phyloP scores from a whole-genome alignment of 2,888 invertebrate species.

The Anagyrus pseudococci region DNA sequence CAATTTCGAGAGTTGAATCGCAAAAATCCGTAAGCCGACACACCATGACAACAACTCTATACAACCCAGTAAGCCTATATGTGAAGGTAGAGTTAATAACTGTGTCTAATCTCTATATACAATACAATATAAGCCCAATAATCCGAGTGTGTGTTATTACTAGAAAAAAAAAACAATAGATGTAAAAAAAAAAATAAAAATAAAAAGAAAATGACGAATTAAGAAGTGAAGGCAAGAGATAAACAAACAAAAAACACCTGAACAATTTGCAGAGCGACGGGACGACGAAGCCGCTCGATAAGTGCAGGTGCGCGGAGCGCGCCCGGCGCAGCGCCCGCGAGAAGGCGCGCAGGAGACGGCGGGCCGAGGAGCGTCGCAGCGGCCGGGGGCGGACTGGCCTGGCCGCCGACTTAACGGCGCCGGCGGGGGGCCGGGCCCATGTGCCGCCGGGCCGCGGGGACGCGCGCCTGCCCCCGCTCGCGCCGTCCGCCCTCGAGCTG shows the following conservation, averaged over 20 bases:
- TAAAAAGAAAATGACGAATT: not conserved
- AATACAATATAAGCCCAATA: no score
- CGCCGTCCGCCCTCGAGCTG: slow-evolving; percentile 65
- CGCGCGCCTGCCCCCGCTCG: slow-evolving; percentile 66
- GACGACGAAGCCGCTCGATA: slow-evolving; percentile 28
- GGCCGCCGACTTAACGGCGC: slow-evolving; percentile 12
- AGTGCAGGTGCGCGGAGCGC: slow-evolving; percentile 40
- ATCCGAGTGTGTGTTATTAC: no score
- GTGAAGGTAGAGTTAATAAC: no score
- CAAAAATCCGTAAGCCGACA: no score
- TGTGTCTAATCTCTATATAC: no score
- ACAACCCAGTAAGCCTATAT: no score
- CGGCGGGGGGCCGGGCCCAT: slow-evolving; percentile 57
- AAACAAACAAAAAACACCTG: no score
- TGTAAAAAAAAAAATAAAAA: slow-evolving; percentile 7
- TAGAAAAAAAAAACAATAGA: slow-evolving; percentile 6
- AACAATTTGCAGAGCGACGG: slow-evolving; percentile 37
- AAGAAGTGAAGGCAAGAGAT: slow-evolving; percentile 13
- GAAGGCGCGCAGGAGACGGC: slow-evolving; percentile 60
- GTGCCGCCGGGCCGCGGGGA: slow-evolving; percentile 59
- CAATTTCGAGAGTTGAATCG: no score
- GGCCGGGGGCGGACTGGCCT: slow-evolving; percentile 57
- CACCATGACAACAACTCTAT: no score
- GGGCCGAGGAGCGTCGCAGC: slow-evolving; percentile 60
- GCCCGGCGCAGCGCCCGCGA: slow-evolving; percentile 43